Percentiles rank a stretch among this genome's conserved stretches.
Conservation (phyloP, 2,888 invertebrate species). For the Hemicrepidius hirtus region DNA sequence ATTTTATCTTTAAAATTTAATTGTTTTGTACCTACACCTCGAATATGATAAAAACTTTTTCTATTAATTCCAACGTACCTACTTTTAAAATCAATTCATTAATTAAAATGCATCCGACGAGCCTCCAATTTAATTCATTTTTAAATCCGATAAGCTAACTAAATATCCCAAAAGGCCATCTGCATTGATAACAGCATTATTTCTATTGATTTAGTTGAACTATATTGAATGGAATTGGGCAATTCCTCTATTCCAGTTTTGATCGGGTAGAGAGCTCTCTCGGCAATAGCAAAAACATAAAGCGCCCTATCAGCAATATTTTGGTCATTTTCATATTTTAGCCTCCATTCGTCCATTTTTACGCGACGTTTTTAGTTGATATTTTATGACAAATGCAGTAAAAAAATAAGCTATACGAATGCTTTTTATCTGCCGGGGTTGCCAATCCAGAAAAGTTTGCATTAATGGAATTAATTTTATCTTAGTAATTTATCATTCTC, state of each 20-base stretch:
- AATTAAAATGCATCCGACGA: too few relatives aligned
- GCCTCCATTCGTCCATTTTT: conserved; percentile 39
- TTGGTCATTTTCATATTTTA: conserved; percentile 53
- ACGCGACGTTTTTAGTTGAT: conserved; percentile 34
- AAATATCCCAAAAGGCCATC: conserved; percentile 12
- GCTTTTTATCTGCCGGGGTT: conserved; percentile 29
- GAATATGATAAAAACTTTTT: too few relatives aligned
- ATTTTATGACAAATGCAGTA: conserved; percentile 48
- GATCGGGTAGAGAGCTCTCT: conserved; percentile 13
- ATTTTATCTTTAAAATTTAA: too few relatives aligned
- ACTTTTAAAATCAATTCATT: too few relatives aligned
- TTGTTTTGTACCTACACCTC: too few relatives aligned
- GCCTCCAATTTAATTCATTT: not conserved
- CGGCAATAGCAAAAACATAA: conserved; percentile 47
- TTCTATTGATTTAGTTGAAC: conserved; percentile 36
- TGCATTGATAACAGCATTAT: conserved; percentile 12
- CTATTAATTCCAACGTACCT: too few relatives aligned
- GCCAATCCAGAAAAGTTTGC: conserved; percentile 36
- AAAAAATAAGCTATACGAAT: conserved; percentile 43
- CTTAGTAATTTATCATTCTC: conserved; percentile 25
- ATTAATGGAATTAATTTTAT: conserved; percentile 43
- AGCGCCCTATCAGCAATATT: conserved; percentile 50
- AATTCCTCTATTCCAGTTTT: conserved; percentile 26
- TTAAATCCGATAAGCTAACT: conserved; percentile 20
- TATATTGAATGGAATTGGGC: conserved; percentile 39